Base-by-base conservation (phyloP, 2,113 vertebrate species). In the Siphamia tubifer region DNA sequence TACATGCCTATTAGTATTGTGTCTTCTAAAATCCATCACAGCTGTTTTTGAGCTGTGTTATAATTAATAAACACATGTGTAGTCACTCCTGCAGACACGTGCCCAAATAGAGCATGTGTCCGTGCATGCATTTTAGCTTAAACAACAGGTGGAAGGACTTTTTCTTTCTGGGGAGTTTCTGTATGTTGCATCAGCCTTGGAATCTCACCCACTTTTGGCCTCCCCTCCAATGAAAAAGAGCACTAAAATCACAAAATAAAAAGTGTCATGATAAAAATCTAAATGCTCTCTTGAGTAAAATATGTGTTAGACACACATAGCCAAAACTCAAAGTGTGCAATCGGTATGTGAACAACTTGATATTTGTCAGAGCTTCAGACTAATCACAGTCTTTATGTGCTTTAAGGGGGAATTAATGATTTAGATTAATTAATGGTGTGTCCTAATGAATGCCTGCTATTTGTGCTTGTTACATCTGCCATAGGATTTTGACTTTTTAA, bases 151-250 rank as follows among this genome's bases (percentile, higher is more conserved):
- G 28, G 30, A 56, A 19, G 0, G 2, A 24, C 43, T 45, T 51
- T 13, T n/a, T 67, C 21, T 28, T 54, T 47, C 25, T 30, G 11
- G 23, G 39, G 38, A 39, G 63, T 86, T 85, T 80, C 77, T 72
- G 53, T 6, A 2, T 6, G 38, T 84, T 84, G 66, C 87, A 79
- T 89, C 82, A 87, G 8, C 65, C 23, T 8, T 20, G 15, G 4
- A 62, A 60, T 67, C 52, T 64, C 27, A 31, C 10, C 12, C 12
- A 0, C 13, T n/a, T n/a, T n/a, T n/a, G n/a, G n/a, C 27, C 32
- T 34, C 31, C 44, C 10, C n/a, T n/a, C n/a, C n/a, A n/a, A n/a
- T n/a, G n/a, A n/a, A n/a, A n/a, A n/a, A 31, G 9, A 12, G 35
- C 24, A 10, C 10, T 28, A n/a, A 38, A 54, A 65, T 67, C 39